Conservation (phyloP, 2,888 invertebrate species). For the Fabriciana adippe region DNA sequence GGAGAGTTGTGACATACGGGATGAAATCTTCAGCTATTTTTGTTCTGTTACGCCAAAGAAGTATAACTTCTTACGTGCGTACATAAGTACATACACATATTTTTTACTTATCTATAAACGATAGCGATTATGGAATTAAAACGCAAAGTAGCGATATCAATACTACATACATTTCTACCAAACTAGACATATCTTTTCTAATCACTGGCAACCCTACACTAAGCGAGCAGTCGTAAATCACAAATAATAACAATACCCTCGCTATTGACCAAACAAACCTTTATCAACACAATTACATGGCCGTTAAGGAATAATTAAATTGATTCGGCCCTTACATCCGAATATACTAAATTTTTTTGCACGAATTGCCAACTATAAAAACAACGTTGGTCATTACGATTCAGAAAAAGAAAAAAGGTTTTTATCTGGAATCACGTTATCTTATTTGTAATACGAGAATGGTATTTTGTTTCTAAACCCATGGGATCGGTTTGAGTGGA, state of each 20-base stretch:
- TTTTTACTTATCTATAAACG: too few relatives aligned
- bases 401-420: conserved; percentile 44
- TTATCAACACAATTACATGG: conserved; percentile 77
- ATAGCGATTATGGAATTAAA: not conserved
- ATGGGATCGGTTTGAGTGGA: conserved; percentile 35
- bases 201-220: conserved; percentile 42
- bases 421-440: conserved; percentile 56
- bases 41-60: too few relatives aligned
- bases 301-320: conserved; percentile 67
- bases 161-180: not conserved
- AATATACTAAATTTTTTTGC: conserved; percentile 29
- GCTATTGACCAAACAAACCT: conserved; percentile 70
- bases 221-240: conserved; percentile 37
- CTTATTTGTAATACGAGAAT: conserved; percentile 64
- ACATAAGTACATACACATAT: too few relatives aligned
- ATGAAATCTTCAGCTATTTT: too few relatives aligned
- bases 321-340: conserved; percentile 50
- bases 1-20: too few relatives aligned
- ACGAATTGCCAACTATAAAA: conserved; percentile 38
- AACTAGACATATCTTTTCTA: not conserved
- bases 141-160: not conserved
- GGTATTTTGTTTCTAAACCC: conserved; percentile 50
- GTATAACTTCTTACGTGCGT: too few relatives aligned
- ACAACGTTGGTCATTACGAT: conserved; percentile 35
- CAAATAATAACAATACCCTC: conserved; percentile 51